phyloP scores from a whole-genome alignment of 2,888 invertebrate species.

The Tachina fera region DNA sequence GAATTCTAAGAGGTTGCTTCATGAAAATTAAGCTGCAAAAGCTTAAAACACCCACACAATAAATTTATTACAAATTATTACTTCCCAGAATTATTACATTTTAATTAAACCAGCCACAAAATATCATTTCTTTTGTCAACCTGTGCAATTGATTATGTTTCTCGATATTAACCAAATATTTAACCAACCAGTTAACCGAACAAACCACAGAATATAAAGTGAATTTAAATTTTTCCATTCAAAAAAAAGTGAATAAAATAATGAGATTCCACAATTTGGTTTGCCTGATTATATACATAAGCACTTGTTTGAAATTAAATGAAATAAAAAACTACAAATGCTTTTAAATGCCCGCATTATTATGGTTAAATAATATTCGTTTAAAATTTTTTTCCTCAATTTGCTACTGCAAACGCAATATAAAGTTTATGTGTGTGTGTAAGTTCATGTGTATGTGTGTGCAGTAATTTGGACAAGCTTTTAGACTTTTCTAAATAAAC shows the following conservation, averaged over 20 bases:
- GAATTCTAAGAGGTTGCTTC: no score
- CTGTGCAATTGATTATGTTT: neutral
- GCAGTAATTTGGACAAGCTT: slow-evolving; percentile 7
- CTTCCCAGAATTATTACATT: neutral
- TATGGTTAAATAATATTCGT: slow-evolving; percentile 58
- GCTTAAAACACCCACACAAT: no score
- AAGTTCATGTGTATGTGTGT: neutral
- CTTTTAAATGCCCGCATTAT: slow-evolving; percentile 58
- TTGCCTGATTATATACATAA: slow-evolving; percentile 53
- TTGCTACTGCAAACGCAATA: slow-evolving; percentile 23
- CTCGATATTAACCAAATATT: slow-evolving; percentile 7
- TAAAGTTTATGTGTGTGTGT: neutral
- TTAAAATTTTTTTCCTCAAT: slow-evolving; percentile 16
- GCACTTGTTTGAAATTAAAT: slow-evolving; percentile 43
- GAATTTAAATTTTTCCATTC: slow-evolving; percentile 39
- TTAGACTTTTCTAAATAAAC: slow-evolving; percentile 55
- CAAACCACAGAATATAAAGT: slow-evolving; percentile 12
- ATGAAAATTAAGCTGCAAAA: no score
- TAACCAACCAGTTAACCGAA: slow-evolving; percentile 16
- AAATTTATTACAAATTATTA: no score
- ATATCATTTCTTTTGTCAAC: neutral
- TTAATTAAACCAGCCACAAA: slow-evolving; percentile 8
- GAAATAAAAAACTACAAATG: slow-evolving; percentile 41
- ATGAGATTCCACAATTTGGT: slow-evolving; percentile 39
- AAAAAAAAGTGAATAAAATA: slow-evolving; percentile 39